A percentile compares a stretch with the other conserved stretches of the same genome.
phyloP scores from a whole-genome alignment of 2,888 invertebrate genomes.

The Andrena trimmerana region DNA sequence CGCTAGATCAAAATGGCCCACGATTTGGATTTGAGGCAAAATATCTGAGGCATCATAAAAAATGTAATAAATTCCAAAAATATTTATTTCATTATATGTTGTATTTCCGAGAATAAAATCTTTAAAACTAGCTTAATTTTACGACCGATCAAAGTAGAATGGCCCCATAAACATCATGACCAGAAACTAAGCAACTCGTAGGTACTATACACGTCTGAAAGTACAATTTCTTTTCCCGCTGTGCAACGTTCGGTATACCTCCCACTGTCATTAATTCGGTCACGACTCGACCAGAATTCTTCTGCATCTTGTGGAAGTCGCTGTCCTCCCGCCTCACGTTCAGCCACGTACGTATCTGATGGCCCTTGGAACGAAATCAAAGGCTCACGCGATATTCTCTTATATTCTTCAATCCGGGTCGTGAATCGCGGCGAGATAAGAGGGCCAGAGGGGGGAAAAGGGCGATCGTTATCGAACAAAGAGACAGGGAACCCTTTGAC shows the following conservation, averaged over 20 bases:
- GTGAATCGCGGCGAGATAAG: conserved; percentile 65
- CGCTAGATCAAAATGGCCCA: too few relatives aligned
- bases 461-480: conserved; percentile 72
- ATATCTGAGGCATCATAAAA: too few relatives aligned
- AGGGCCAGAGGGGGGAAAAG: conserved; percentile 17
- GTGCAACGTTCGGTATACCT: not conserved
- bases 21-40: too few relatives aligned
- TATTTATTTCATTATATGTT: too few relatives aligned
- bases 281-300: not conserved
- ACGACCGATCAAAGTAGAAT: not conserved
- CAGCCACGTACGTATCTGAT: conserved; percentile 39
- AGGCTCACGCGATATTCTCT: conserved; percentile 62
- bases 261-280: conserved; percentile 12
- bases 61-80: too few relatives aligned
- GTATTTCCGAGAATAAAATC: too few relatives aligned
- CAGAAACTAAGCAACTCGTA: not conserved
- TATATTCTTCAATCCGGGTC: conserved; percentile 62
- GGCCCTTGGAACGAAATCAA: conserved; percentile 43
- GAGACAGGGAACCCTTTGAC: conserved; percentile 74
- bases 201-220: not conserved
- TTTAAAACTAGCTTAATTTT: too few relatives aligned
- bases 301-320: not conserved
- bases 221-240: not conserved
- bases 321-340: conserved; percentile 22
- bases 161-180: not conserved